Base-by-base conservation (phyloP, 2,113 vertebrate genomes). In the Uria aalge region DNA sequence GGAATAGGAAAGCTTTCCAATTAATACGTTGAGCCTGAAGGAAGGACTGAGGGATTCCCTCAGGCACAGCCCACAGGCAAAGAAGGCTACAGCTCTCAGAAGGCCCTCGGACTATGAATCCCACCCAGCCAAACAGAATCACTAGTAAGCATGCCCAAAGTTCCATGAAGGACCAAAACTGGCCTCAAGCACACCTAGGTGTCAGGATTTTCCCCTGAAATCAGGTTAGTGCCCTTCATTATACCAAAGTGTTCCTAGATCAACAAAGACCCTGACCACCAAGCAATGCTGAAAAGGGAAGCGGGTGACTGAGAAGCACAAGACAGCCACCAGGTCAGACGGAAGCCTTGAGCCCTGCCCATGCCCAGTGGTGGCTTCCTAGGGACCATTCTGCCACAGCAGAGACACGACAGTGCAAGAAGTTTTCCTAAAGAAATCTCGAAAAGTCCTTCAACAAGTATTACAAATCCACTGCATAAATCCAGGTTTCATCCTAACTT, bases 331-430 rank as follows among this genome's bases (percentile, higher is more conserved):
- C 0, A 6, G 9, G 4, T 30, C 32, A 64, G n/a, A 47, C 0
- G 1, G 64, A 47, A 82, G 26, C 22, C 40, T 9, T 30, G 53
- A 80, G 43, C 23, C 40, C 36, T 56, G 32, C 11, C 19, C 10
- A 2, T 8, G 12, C 12, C 47, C 60, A 47, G 22, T 0, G 0
- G 8, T 14, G 26, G 34, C 63, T 78, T 71, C 52, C 22, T 3
- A 12, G 8, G 26, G 53, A 82, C 8, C 11, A 3, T 20, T 24
- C 29, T 38, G 21, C 29, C 1, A 0, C 77, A 41, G 13, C 0
- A 57, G 24, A 27, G 7, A 77, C 32, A 9, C 14, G 27, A 21
- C 32, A 83, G 20, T 62, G 29, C 23, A 47, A 43, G 18, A 57
- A 22, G 3, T 3, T 36, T 60, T 71, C 63, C 50, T 38, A 41